A percentile compares a stretch with the other conserved stretches of the same genome.
These are phyloP conservation scores for Apamea monoglypha DNA, from an alignment of 2,888 invertebrate genomes.

Conservation along the genomic window DNA sequence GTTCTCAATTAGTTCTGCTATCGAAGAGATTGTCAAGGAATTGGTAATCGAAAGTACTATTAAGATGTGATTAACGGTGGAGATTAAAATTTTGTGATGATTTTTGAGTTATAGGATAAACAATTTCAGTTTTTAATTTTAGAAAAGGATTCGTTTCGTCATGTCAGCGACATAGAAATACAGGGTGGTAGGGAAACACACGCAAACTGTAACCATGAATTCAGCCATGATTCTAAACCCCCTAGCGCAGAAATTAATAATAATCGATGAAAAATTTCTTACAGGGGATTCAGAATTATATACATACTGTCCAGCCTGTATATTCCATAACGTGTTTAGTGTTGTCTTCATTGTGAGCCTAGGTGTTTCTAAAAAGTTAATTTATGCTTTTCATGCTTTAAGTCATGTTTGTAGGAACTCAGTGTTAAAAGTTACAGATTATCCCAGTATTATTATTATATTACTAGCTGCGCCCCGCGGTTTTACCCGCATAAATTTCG, in stretches of 20 bases:
- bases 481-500: too few species aligned
- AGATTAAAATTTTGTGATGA: neutral
- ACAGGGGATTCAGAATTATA: too few species aligned
- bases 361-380: neutral
- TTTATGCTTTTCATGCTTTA: neutral
- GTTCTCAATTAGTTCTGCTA: constrained; percentile 47
- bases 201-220: too few species aligned
- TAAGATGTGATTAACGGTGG: neutral
- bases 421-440: neutral
- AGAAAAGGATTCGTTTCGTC: too few species aligned
- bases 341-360: neutral
- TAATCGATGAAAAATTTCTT: too few species aligned
- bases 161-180: too few species aligned
- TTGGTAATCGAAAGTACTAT: constrained; percentile 1
- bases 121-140: neutral
- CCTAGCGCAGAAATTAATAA: too few species aligned
- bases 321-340: neutral
- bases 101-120: neutral
- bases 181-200: too few species aligned
- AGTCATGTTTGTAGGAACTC: neutral
- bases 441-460: neutral
- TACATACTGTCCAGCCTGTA: too few species aligned
- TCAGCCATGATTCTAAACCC: too few species aligned
- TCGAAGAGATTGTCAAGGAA: constrained; percentile 19
- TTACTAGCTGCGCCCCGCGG: too few species aligned